These are phyloP conservation scores for Falcaria lacertinaria DNA, from an alignment of 2,888 invertebrate genomes.

Conservation along the genomic window DNA sequence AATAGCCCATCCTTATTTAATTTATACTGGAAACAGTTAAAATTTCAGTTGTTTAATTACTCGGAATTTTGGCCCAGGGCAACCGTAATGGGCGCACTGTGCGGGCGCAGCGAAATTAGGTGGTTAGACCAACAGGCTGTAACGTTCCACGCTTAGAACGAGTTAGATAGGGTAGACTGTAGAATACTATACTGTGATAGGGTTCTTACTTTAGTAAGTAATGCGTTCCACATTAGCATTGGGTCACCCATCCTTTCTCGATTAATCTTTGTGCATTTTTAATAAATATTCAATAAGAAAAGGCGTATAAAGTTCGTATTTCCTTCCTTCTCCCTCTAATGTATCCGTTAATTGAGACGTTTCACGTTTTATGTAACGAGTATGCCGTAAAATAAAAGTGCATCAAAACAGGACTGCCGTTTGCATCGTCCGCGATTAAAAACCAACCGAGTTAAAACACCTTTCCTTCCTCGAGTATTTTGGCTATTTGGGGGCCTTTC, in stretches of 20 bases:
- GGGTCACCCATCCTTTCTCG: too few species aligned
- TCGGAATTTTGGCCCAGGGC: conserved; percentile 62
- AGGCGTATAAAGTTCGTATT: conserved; percentile 20
- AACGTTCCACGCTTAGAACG: conserved; percentile 36
- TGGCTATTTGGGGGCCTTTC: conserved; percentile 27
- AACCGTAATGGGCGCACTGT: conserved; percentile 56
- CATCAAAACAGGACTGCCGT: conserved; percentile 71
- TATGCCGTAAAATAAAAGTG: conserved; percentile 77
- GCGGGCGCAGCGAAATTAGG: conserved; percentile 54
- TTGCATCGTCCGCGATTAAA: conserved; percentile 73
- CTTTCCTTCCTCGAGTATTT: conserved; percentile 18
- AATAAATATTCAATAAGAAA: too few species aligned
- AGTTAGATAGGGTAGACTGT: conserved; percentile 19
- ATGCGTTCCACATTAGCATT: too few species aligned
- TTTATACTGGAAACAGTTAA: conserved; percentile 73
- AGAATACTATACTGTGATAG: too few species aligned
- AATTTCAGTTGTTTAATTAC: conserved; percentile 77
- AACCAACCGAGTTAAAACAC: conserved; percentile 46
- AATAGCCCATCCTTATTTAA: conserved; percentile 75
- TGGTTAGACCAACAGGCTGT: conserved; percentile 43
- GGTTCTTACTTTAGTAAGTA: too few species aligned
- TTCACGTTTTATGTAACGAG: conserved; percentile 75
- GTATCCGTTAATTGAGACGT: conserved; percentile 70
- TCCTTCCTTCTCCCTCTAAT: conserved; percentile 44
- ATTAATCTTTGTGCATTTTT: too few species aligned